Evolutionary conservation across 1,140 invertebrate genomes (phyloP), one percentile per base, ranked within the genome.

Genomic region (Zaprionus inermis): DNA sequence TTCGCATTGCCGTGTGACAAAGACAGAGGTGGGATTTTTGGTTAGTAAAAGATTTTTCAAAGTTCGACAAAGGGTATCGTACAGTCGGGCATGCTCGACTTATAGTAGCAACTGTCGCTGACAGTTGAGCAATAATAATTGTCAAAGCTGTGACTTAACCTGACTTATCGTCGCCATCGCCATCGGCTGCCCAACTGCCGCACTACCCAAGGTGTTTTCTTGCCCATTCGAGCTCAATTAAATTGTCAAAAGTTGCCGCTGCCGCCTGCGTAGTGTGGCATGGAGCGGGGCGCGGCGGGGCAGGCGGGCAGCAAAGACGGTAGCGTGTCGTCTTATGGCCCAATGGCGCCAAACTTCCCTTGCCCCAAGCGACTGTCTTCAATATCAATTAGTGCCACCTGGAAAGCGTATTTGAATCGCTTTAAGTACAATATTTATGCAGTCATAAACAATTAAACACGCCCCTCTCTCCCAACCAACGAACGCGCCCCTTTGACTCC

Each of bases 111-210:
- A 9, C 38, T 58, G 66, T 28, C 52, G 61, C 64, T 85, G 82
- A 86, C 82, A 85, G 78, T 76, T 81, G 75, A 78, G 82, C 82
- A 78, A 85, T 85, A 85, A 85, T 85, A 85, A 85, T 85, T 86
- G 82, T 85, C 82, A 85, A 85, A 85, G 82, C 82, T 78, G 20
- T 73, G 78, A 86, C 82, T 85, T 68, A 67, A 72, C 58, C 69
- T 85, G 81, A 86, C 82, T 81, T 85, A 86, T 86, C 67, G 82
- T 36, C 34, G 30, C 55, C 49, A n/a, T 0, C 14, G 22, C 60
- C 38, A 44, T 9, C 11, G 52, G 14, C 24, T 18, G 20, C n/a
- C n/a, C n/a, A n/a, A n/a, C n/a, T n/a, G n/a, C n/a, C n/a, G n/a
- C n/a, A 18, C 38, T 60, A 60, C 57, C 68, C 67, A 49, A 68